Percentiles rank a stretch among this genome's conserved stretches.
Conservation (phyloP, 2,888 invertebrate species). For the Sinodicranocentrus sp. region DNA sequence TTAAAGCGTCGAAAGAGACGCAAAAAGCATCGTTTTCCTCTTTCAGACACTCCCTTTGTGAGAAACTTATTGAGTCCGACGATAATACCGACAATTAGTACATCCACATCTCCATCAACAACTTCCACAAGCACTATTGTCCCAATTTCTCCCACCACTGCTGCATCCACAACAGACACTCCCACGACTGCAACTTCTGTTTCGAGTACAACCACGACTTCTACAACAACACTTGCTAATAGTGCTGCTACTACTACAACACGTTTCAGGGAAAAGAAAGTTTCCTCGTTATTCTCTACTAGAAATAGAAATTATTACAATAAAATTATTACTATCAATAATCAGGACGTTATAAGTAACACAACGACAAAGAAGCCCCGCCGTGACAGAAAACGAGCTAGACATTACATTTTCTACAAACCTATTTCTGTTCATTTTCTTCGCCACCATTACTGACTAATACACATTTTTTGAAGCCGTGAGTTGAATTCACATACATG, state of each 20-base stretch:
- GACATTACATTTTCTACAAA: constrained; percentile 55
- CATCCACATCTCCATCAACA: background rate
- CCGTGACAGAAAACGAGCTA: constrained; percentile 45
- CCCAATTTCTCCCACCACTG: constrained; percentile 26
- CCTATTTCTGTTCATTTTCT: constrained; percentile 51
- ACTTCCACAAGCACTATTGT: constrained; percentile 25
- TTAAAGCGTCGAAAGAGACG: constrained; percentile 28
- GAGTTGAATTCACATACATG: no score
- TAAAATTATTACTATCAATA: constrained; percentile 49
- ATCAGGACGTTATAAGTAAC: background rate
- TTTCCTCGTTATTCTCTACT: constrained; percentile 26
- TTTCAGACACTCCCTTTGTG: background rate
- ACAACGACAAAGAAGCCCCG: constrained; percentile 31
- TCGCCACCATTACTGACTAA: constrained; percentile 8
- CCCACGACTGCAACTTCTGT: constrained; percentile 22
- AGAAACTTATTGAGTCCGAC: background rate
- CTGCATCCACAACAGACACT: background rate
- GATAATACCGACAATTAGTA: constrained; percentile 4
- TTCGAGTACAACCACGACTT: constrained; percentile 6
- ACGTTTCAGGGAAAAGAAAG: constrained; percentile 46
- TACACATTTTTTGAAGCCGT: background rate
- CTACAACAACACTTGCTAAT: constrained; percentile 6
- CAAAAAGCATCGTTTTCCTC: constrained; percentile 19
- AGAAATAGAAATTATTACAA: constrained; percentile 48
- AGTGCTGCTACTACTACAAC: constrained; percentile 19